Conservation (phyloP, 1,140 invertebrate species). For the Maniola jurtina region DNA sequence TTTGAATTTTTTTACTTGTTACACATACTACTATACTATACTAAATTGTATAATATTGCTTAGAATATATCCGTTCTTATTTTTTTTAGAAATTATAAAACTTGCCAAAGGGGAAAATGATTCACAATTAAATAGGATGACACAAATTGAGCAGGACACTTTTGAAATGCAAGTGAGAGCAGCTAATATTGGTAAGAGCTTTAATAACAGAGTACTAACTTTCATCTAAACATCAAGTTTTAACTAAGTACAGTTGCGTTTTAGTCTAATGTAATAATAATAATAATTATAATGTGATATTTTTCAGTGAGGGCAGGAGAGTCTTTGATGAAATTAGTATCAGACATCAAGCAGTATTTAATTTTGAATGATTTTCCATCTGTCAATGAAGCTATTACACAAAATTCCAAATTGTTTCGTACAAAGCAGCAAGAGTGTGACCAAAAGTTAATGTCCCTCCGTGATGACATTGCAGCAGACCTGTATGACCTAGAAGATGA, state of each 20-base stretch:
- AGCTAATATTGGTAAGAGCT: slow-evolving; percentile 89
- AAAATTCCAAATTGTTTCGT: slow-evolving; percentile 93
- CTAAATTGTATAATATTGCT: not conserved
- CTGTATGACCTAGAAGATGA: slow-evolving; percentile 98
- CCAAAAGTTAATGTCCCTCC: slow-evolving; percentile 92
- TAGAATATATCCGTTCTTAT: not conserved
- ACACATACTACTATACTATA: too few species aligned
- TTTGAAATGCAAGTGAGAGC: slow-evolving; percentile 98
- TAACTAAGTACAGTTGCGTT: too few species aligned
- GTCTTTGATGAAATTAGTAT: slow-evolving; percentile 96
- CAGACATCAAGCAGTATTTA: slow-evolving; percentile 97
- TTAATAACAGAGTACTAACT: too few species aligned
- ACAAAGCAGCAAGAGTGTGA: slow-evolving; percentile 95
- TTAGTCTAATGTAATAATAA: too few species aligned
- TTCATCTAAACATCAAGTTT: too few species aligned
- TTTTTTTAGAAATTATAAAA: slow-evolving; percentile 92
- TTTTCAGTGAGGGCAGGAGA: slow-evolving; percentile 91
- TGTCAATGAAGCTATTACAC: slow-evolving; percentile 96
- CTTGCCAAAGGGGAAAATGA: slow-evolving; percentile 95
- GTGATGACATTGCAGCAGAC: slow-evolving; percentile 97
- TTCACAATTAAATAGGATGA: slow-evolving; percentile 91
- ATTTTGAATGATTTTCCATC: slow-evolving; percentile 98
- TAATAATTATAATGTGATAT: slow-evolving; percentile 11
- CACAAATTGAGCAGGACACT: slow-evolving; percentile 95
- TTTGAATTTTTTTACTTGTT: too few species aligned